phyloP scores from a whole-genome alignment of 2,888 invertebrate genomes.

The Eupithecia abbreviata region DNA sequence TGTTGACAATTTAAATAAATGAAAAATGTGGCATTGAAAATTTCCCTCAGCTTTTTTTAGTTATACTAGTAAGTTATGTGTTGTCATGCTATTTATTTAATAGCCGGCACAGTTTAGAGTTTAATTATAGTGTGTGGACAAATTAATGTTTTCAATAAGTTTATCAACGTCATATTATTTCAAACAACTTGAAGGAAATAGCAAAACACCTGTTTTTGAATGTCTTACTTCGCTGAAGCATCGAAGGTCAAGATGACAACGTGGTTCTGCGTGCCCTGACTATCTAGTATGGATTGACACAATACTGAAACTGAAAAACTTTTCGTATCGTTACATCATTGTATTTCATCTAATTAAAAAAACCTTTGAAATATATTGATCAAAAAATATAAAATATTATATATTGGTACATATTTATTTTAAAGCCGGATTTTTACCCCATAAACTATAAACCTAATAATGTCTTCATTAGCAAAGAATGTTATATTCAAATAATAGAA shows the following conservation, averaged over 20 bases:
- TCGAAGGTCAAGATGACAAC: background rate
- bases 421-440: too few species aligned
- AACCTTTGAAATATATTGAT: too few species aligned
- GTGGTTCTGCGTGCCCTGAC: background rate
- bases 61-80: background rate
- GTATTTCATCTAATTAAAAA: too few species aligned
- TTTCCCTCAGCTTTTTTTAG: background rate
- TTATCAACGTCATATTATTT: background rate
- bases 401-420: too few species aligned
- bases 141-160: constrained; percentile 4
- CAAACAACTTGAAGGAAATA: constrained; percentile 1
- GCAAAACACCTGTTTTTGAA: background rate
- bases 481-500: too few species aligned
- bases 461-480: too few species aligned
- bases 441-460: too few species aligned
- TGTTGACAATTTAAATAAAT: too few species aligned
- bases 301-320: too few species aligned
- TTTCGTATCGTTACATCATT: too few species aligned
- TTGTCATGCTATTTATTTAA: constrained; percentile 7
- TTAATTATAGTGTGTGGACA: constrained; percentile 11
- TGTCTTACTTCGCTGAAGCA: background rate
- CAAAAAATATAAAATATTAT: too few species aligned
- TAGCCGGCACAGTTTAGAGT: constrained; percentile 3
- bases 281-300: too few species aligned
- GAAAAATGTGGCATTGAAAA: background rate